A percentile compares a stretch with the other conserved stretches of the same genome.
phyloP scores from a whole-genome alignment of 2,113 vertebrate genomes.

The Ochotona curzoniae region DNA sequence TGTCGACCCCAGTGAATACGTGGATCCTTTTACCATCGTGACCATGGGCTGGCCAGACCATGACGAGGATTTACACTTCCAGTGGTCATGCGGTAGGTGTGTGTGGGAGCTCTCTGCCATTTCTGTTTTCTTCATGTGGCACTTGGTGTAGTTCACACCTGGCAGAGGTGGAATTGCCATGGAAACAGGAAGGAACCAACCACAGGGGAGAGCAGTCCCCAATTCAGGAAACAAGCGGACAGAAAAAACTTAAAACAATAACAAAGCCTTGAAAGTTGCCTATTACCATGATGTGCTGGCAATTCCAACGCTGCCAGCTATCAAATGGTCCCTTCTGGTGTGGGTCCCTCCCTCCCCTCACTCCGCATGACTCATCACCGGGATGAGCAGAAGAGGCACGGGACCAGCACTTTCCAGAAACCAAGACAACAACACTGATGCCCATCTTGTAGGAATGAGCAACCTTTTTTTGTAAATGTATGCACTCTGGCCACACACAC shows the following conservation, averaged over 20 bases:
- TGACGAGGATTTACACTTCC: conserved; percentile 69
- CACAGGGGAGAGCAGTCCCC: not conserved
- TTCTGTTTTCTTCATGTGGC: not conserved
- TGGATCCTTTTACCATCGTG: conserved; percentile 83
- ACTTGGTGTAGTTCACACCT: not conserved
- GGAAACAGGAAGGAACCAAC: not conserved
- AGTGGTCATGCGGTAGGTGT: conserved; percentile 87
- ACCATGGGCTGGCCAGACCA: conserved; percentile 81
- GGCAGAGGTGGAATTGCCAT: not conserved
- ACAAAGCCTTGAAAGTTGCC: not conserved
- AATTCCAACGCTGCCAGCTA: not conserved
- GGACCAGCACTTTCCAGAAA: not conserved
- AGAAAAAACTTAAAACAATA: not conserved
- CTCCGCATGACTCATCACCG: not conserved
- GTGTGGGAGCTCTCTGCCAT: not conserved
- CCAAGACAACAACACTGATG: not conserved
- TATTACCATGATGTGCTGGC: not conserved
- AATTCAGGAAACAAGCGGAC: not conserved
- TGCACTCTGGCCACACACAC: not conserved
- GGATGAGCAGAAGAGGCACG: not conserved
- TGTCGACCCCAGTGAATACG: conserved; percentile 76
- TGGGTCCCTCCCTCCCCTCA: not conserved
- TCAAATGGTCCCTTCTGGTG: not conserved
- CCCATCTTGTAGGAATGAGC: not conserved
- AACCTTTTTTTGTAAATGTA: not conserved